These are phyloP conservation scores for Mactromeris polynyma DNA, from an alignment of 2,888 invertebrate genomes.

Conservation along the genomic window DNA sequence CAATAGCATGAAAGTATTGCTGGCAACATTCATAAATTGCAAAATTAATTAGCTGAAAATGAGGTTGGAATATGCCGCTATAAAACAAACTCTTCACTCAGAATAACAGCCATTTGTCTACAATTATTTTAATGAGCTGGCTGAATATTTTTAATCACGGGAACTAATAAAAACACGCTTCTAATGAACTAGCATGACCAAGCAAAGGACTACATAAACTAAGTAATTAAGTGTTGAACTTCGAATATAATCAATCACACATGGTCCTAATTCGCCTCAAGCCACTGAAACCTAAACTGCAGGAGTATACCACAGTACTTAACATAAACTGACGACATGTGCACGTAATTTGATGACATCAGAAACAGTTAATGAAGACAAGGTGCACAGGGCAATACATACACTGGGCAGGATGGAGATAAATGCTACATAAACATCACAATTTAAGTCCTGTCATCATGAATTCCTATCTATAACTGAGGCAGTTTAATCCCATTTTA, in stretches of 20 bases:
- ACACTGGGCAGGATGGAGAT: not conserved
- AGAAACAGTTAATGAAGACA: not conserved
- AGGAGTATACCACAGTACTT: not conserved
- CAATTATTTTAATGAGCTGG: conserved; percentile 13
- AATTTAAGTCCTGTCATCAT: conserved; percentile 19
- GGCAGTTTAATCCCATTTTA: conserved; percentile 66
- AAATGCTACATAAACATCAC: not conserved
- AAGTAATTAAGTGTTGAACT: conserved; percentile 7
- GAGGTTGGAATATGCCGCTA: not conserved
- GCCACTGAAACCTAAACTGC: not conserved
- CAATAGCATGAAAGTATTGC: not conserved
- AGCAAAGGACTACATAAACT: conserved; percentile 15
- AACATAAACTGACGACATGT: conserved; percentile 2
- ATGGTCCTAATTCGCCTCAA: not conserved
- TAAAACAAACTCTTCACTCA: not conserved
- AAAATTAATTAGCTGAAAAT: conserved; percentile 15
- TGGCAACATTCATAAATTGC: not conserved
- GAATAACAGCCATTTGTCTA: conserved; percentile 18
- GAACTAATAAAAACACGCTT: conserved; percentile 16
- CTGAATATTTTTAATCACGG: conserved; percentile 14
- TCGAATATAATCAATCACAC: conserved; percentile 11
- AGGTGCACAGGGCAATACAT: not conserved
- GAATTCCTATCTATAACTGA: conserved; percentile 51
- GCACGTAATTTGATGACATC: conserved; percentile 10
- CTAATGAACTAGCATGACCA: conserved; percentile 23